Percentiles rank a stretch among this genome's conserved stretches.
Evolutionary conservation across 92 coral and sea anemone species (phyloP).

Genomic region (Micromussa lordhowensis): DNA sequence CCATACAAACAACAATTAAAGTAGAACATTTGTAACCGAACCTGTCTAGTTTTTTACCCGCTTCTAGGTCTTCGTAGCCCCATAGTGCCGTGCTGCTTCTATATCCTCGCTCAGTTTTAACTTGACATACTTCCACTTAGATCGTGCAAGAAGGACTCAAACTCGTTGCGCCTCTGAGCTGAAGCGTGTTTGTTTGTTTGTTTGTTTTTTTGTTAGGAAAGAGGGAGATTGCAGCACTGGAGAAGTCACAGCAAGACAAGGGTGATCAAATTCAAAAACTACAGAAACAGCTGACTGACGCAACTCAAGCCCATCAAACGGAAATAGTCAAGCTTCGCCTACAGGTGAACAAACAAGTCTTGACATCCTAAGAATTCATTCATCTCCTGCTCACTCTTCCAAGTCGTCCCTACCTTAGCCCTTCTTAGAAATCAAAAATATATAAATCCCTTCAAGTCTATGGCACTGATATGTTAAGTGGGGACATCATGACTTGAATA

Average conservation of each 20-base stretch:
- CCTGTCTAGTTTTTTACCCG: too few species aligned
- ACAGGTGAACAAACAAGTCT: slow-evolving; percentile 58
- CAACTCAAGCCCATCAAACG: slow-evolving; percentile 89
- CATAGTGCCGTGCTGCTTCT: too few species aligned
- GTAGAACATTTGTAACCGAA: too few species aligned
- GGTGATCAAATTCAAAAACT: slow-evolving; percentile 77
- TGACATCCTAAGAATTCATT: background rate
- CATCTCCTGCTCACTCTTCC: background rate
- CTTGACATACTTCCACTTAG: background rate
- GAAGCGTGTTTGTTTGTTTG: background rate
- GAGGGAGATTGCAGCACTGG: slow-evolving; percentile 75
- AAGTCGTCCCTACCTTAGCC: background rate
- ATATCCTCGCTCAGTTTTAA: too few species aligned
- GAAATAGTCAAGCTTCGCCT: slow-evolving; percentile 95
- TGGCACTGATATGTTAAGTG: too few species aligned
- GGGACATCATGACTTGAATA: too few species aligned
- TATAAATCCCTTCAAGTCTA: too few species aligned
- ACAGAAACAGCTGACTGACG: slow-evolving; percentile 80
- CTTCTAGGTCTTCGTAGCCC: background rate
- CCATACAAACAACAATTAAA: too few species aligned
- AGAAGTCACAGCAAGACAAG: slow-evolving; percentile 83
- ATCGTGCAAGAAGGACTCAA: background rate
- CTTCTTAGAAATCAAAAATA: too few species aligned
- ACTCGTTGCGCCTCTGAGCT: background rate
- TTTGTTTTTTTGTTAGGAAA: slow-evolving; percentile 74